Conservation (phyloP, 2,113 vertebrate species). For the Corythornis madagascariensis region DNA sequence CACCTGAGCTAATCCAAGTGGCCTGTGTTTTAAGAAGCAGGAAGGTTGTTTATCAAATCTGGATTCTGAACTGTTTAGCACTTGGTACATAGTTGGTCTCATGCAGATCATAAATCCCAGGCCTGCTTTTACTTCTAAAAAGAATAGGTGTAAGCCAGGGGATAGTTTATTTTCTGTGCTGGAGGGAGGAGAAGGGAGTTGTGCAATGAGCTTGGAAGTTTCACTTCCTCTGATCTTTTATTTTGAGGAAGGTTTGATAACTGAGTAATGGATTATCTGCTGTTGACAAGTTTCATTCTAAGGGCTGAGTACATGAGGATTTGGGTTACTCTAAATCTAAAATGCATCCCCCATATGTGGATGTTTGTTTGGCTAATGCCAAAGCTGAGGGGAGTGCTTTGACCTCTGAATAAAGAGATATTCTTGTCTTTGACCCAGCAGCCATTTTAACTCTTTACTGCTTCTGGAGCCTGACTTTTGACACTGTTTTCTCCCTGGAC, state of each 20-base stretch:
- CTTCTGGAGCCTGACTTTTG: not conserved
- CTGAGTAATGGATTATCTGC: not conserved
- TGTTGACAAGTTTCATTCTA: no score
- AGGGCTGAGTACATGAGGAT: not conserved
- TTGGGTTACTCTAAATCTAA: not conserved
- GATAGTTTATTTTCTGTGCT: not conserved
- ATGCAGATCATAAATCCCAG: not conserved
- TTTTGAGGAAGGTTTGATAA: not conserved
- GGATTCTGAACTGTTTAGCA: not conserved
- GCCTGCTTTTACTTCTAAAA: constrained; percentile 15
- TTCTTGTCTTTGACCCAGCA: not conserved
- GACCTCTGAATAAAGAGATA: not conserved
- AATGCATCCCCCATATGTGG: not conserved
- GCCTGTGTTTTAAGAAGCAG: not conserved
- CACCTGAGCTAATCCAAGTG: not conserved
- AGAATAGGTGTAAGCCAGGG: not conserved
- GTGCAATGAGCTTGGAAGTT: not conserved
- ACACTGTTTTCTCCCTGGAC: not conserved
- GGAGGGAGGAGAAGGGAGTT: not conserved
- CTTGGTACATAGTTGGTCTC: not conserved
- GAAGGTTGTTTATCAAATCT: not conserved
- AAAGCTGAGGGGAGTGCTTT: not conserved
- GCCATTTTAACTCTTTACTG: not conserved
- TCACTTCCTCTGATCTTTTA: not conserved
- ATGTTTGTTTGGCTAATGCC: not conserved